These are phyloP conservation scores for Pluvianellus socialis DNA, from an alignment of 2,113 vertebrate species.

Conservation along the genomic window DNA sequence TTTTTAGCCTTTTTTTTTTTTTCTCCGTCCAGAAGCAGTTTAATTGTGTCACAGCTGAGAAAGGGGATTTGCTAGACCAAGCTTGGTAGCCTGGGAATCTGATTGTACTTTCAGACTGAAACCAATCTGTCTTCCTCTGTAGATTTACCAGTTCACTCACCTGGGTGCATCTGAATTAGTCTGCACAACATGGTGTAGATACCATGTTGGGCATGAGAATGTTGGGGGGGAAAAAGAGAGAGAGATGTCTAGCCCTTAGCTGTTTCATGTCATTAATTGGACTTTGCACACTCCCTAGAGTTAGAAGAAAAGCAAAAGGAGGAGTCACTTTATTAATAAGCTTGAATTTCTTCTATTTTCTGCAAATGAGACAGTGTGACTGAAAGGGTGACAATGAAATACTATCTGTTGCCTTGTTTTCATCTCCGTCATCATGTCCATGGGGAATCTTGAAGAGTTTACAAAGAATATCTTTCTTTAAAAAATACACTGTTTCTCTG, in stretches of 20 bases:
- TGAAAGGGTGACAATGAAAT: background rate
- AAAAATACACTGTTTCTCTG: background rate
- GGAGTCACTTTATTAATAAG: background rate
- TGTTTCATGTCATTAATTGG: background rate
- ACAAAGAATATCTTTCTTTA: background rate
- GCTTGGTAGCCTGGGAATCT: background rate
- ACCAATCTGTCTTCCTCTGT: background rate
- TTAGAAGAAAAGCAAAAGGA: background rate
- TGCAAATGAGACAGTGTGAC: background rate
- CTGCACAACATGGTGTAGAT: background rate
- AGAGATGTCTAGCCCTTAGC: background rate
- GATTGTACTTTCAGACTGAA: background rate
- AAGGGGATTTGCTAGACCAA: background rate
- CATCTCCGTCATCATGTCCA: background rate
- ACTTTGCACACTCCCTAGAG: background rate
- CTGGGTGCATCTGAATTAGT: background rate
- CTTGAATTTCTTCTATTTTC: background rate
- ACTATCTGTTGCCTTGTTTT: background rate
- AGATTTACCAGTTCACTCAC: background rate
- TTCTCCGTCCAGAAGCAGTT: background rate
- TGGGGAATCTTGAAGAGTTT: background rate
- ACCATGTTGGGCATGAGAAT: background rate
- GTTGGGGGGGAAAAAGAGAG: rapidly evolving
- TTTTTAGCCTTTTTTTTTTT: background rate
- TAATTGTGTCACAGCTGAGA: background rate